A percentile compares a stretch with the other conserved stretches of the same genome.
These are phyloP conservation scores for Amphiprion clarkii DNA, from an alignment of 2,797 vertebrate genomes.

Conservation along the genomic window DNA sequence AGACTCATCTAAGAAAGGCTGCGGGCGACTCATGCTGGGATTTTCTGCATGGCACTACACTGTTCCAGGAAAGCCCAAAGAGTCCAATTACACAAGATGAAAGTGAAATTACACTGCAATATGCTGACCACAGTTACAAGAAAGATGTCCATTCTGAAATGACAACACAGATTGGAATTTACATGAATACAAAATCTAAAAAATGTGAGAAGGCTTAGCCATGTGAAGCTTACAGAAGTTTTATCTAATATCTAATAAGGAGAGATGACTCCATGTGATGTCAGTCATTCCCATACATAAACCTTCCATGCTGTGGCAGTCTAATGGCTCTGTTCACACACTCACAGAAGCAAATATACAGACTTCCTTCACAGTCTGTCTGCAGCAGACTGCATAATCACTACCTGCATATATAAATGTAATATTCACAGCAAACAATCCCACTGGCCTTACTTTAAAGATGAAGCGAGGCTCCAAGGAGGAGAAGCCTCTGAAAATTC, in stretches of 20 bases:
- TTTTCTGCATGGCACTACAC: constrained; percentile 45
- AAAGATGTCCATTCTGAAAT: constrained; percentile 30
- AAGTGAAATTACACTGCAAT: constrained; percentile 43
- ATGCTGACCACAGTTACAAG: constrained; percentile 41
- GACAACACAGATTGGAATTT: constrained; percentile 38
- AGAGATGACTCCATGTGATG: constrained; percentile 1
- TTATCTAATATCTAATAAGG: not conserved
- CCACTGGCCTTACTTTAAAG: constrained; percentile 50
- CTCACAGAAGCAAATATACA: constrained; percentile 17
- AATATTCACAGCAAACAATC: constrained; percentile 64
- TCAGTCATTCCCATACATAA: constrained; percentile 8
- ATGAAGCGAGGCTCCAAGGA: constrained; percentile 33
- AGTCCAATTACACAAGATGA: constrained; percentile 70
- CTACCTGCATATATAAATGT: constrained; percentile 66
- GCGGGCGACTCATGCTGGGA: constrained; percentile 47
- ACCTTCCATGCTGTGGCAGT: constrained; percentile 15
- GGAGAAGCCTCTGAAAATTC: constrained; percentile 40
- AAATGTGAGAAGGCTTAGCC: not conserved
- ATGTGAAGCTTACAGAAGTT: constrained; percentile 1
- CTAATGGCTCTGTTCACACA: constrained; percentile 16
- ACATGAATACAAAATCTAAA: constrained; percentile 18
- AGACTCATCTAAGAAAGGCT: constrained; percentile 45
- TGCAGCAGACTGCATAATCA: constrained; percentile 65
- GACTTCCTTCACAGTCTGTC: constrained; percentile 42
- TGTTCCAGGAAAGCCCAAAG: constrained; percentile 46